Evolutionary conservation across 2,888 invertebrate species (phyloP), one percentile per base, ranked within the genome.

Genomic region (Crematogaster levior): DNA sequence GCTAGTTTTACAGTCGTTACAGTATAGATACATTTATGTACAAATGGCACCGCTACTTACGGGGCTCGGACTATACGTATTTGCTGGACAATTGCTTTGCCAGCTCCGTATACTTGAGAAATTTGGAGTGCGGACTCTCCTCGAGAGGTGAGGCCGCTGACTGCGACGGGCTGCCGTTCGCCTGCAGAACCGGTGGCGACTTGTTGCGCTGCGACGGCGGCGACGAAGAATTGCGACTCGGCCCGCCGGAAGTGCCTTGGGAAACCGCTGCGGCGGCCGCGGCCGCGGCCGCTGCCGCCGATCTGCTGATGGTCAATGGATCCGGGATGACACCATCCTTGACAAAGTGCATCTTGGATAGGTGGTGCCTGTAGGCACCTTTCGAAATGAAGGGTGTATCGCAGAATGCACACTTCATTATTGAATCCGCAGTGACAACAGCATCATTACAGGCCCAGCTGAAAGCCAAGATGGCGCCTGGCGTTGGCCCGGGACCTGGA

Each of bases 61-160:
- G 93, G 92, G 92, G 92, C 93, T 93, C 94, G 94, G 93, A 95
- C 96, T 97, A 98, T 96, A 98, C 97, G 96, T 98, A 98, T 96
- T 99, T 99, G 95, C 98, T 98, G 94, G 99, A 99, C 95, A 99
- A 96, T 95, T 99, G 99, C 95, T 99, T 99, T 93, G 99, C 99
- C 95, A 99, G 97, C 95, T 99, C 99, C 94, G 99, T 99, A 95
- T 99, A 99, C 96, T 99, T 99, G 91, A 99, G 97, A 96, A 99
- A 99, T 96, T 99, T 99, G 92, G 99, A 98, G 95, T 98, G 98
- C 70, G 98, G 98, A 94, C 98, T 98, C 95, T 98, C 98, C 93
- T 98, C 98, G 81, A 94, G 92, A 60, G 94, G 92, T 74, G 93
- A 94, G 46, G 93, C 95, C 92, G 91, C 96, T 94, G 90, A 90